Base-by-base conservation (phyloP, 30 jellyfish, hydroid and myxozoan genomes). In the Turritopsis rubra region DNA sequence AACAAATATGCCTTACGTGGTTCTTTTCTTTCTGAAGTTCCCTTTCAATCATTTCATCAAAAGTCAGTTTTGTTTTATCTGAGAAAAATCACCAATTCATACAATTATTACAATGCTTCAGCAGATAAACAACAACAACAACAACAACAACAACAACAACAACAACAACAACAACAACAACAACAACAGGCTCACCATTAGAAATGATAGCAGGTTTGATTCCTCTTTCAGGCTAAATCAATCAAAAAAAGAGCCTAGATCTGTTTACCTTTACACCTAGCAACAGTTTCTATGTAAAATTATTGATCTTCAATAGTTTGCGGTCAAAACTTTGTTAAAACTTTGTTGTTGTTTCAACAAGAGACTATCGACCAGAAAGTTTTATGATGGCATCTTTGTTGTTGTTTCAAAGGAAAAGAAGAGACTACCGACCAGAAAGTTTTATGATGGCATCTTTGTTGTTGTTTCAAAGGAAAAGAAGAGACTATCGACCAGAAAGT, bases 41-140 rank as follows among this genome's bases (percentile, higher is more conserved):
- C 9, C 41, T 74, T 16, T 74, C 82, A 74, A 74, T 29, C 65
- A 74, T 23, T 22, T 74, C 65, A 16, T 74, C 82, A 74, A 74
- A 74, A 20, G 82, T 74, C 82, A 74, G 0, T 20, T 52, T 27
- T 9, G 23, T 27, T 68, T 23, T 19, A n/a, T 19, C 77, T 68
- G 13, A 13, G 60, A 3, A 5, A 41, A 41, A 41, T 41, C 60
- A 41, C 9, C 60, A 41, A 41, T 13, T 3, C 60, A 13, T 5
- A 41, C 5, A 41, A 41, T n/a, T n/a, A n/a, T n/a, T n/a, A 41
- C 60, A 41, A 5, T 41, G 60, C 60, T 41, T 13, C 60, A 41
- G 5, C 60, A 13, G 5, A 5, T 41, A 3, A 3, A 5, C 60
- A 41, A 41, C 60, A 41, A 41, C 60, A 41, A 41, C 5, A 41